Conservation (phyloP, 2,113 vertebrate species). For the Cranoglanis bouderius region DNA sequence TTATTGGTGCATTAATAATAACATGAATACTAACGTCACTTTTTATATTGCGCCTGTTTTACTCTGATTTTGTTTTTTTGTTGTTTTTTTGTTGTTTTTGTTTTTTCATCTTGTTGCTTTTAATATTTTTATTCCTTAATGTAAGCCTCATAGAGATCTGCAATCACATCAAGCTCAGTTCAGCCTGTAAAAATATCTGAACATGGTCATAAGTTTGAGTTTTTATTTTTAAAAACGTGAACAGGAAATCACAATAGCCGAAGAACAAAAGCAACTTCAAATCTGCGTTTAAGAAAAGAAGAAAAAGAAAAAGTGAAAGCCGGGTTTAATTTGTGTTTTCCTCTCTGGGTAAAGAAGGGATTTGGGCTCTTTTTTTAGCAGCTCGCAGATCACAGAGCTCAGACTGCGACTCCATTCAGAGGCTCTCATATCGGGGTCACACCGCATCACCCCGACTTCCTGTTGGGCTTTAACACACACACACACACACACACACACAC, state of each 20-base stretch:
- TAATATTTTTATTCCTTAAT: background rate
- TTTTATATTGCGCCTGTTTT: background rate
- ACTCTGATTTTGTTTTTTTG: background rate
- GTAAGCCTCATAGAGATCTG: background rate
- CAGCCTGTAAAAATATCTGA: background rate
- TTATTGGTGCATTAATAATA: background rate
- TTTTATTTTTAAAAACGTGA: background rate
- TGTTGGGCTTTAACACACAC: slow-evolving; percentile 48
- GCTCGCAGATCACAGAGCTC: slow-evolving; percentile 67
- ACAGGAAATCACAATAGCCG: background rate
- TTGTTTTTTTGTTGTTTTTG: no score
- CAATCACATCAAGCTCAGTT: background rate
- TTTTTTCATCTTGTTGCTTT: background rate
- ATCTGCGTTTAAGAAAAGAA: background rate
- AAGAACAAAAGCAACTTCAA: background rate
- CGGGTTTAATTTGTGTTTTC: slow-evolving; percentile 45
- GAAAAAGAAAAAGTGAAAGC: background rate
- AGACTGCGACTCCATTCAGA: slow-evolving; percentile 64
- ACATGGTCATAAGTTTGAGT: background rate
- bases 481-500: slow-evolving; percentile 8
- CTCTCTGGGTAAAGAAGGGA: slow-evolving; percentile 54
- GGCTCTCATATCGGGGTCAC: slow-evolving; percentile 66
- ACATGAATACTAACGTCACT: background rate
- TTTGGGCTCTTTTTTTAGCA: slow-evolving; percentile 66
- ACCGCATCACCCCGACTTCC: slow-evolving; percentile 62